Conservation (phyloP, 2,113 vertebrate species). For the Calyptomena viridis region DNA sequence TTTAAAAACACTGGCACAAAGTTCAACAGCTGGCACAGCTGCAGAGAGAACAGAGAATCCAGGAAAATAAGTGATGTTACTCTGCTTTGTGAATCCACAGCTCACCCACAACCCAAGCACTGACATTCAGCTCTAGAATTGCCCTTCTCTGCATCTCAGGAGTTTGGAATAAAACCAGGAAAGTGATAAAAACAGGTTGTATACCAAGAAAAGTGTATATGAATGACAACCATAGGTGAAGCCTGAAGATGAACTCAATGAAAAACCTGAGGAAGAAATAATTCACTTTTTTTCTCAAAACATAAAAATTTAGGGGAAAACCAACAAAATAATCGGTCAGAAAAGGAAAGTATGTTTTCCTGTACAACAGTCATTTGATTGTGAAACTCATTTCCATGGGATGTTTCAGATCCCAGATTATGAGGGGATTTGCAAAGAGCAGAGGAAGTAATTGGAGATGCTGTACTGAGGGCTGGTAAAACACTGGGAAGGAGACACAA, state of each 20-base stretch:
- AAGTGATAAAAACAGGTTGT: background rate
- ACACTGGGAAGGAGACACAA: background rate
- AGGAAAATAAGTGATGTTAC: background rate
- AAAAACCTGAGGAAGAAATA: background rate
- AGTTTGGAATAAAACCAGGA: background rate
- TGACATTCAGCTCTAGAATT: background rate
- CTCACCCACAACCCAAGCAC: background rate
- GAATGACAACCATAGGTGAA: background rate
- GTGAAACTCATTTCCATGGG: background rate
- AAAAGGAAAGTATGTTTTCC: slow-evolving; percentile 1
- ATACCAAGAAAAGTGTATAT: background rate
- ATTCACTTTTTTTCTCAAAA: background rate
- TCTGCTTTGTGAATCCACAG: background rate
- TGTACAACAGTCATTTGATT: background rate
- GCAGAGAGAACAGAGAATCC: background rate
- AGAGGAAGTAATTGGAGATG: background rate
- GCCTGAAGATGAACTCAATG: background rate
- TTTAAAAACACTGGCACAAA: background rate
- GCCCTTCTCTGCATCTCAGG: background rate
- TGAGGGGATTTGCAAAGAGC: background rate
- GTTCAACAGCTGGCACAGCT: background rate
- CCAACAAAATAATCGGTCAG: background rate
- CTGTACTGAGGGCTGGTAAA: background rate
- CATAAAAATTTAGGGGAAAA: background rate
- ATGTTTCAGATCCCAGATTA: background rate